These are phyloP conservation scores for Parus major DNA, from an alignment of 2,113 vertebrate species.

Conservation along the genomic window DNA sequence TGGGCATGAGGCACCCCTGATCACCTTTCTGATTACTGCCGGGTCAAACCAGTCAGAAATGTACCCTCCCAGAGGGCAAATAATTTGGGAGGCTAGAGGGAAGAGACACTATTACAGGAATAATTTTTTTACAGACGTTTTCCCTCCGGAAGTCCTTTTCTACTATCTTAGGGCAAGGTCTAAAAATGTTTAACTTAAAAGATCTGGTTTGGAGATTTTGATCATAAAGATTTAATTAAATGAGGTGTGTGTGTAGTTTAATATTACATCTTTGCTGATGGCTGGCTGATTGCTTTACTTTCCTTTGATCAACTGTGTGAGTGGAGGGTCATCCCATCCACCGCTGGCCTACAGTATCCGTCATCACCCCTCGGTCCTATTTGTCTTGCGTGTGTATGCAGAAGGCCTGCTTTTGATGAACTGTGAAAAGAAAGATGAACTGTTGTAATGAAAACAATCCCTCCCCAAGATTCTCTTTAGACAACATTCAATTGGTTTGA, in stretches of 20 bases:
- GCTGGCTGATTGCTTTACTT: slow-evolving; percentile 64
- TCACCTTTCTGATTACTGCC: neutral
- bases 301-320: slow-evolving; percentile 68
- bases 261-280: slow-evolving; percentile 48
- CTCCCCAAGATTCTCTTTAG: slow-evolving; percentile 64
- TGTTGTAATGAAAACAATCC: slow-evolving; percentile 71
- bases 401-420: slow-evolving; percentile 65
- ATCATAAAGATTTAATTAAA: slow-evolving; percentile 61
- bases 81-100: neutral
- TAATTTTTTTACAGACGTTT: neutral
- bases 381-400: slow-evolving; percentile 55
- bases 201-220: slow-evolving; percentile 51
- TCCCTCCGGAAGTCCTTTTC: slow-evolving; percentile 28
- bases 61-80: neutral
- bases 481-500: slow-evolving; percentile 65
- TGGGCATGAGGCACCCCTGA: neutral
- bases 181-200: slow-evolving; percentile 46
- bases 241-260: slow-evolving; percentile 63
- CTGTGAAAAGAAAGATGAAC: slow-evolving; percentile 74
- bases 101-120: neutral
- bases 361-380: slow-evolving; percentile 52
- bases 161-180: slow-evolving; percentile 31
- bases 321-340: slow-evolving; percentile 64
- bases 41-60: neutral
- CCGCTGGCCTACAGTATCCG: slow-evolving; percentile 2